Percentiles rank a stretch among this genome's conserved stretches.
Evolutionary conservation across 2,113 vertebrate species (phyloP).

Genomic region (Nycticebus coucang): DNA sequence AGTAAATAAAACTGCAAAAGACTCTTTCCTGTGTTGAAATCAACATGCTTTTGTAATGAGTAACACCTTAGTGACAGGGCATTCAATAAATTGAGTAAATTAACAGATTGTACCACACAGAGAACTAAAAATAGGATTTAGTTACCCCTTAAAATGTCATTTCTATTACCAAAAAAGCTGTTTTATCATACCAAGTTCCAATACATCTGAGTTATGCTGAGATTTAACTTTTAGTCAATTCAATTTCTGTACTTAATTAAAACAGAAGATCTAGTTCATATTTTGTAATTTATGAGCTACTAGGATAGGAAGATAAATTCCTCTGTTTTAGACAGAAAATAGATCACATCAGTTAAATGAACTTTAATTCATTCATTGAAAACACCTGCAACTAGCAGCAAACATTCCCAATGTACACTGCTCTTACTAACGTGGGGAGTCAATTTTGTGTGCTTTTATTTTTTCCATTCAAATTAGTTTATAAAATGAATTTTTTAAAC

Average conservation of each 20-base stretch:
- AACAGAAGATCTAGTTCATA: constrained; percentile 26
- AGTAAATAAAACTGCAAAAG: neutral
- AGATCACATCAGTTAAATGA: constrained; percentile 79
- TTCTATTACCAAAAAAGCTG: constrained; percentile 41
- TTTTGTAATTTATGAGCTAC: constrained; percentile 47
- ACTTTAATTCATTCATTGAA: constrained; percentile 84
- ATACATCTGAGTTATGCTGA: constrained; percentile 6
- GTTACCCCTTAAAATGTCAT: constrained; percentile 47
- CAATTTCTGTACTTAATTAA: constrained; percentile 51
- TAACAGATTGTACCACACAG: constrained; percentile 19
- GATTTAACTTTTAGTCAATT: constrained; percentile 54
- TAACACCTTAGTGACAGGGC: constrained; percentile 30
- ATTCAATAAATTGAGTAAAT: constrained; percentile 46
- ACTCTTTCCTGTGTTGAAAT: constrained; percentile 54
- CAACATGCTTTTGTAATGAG: constrained; percentile 45
- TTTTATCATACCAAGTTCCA: constrained; percentile 41
- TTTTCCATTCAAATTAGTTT: constrained; percentile 84
- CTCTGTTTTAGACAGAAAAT: constrained; percentile 79
- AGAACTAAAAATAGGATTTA: constrained; percentile 57
- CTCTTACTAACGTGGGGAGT: constrained; percentile 82
- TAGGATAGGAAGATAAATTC: constrained; percentile 46
- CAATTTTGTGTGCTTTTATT: constrained; percentile 84
- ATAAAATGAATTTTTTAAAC: constrained; percentile 83
- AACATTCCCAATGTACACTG: constrained; percentile 73
- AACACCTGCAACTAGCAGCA: constrained; percentile 75